Base-by-base conservation (phyloP, 2,113 vertebrate genomes). In the Scophthalmus maximus region DNA sequence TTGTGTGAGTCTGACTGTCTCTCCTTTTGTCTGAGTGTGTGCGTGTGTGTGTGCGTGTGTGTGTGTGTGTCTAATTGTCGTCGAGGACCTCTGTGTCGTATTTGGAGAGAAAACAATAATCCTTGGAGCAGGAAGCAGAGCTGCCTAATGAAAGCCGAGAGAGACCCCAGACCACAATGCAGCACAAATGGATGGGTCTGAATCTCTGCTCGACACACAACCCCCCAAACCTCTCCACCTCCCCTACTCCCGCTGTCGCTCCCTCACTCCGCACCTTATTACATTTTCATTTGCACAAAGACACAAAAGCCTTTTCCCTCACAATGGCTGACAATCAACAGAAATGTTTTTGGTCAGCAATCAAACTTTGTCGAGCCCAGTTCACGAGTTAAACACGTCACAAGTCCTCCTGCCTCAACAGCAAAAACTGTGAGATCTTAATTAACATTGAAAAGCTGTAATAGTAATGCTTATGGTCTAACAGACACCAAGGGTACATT, bases 51-150 rank as follows among this genome's bases (percentile, higher is more conserved):
- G 40, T 36, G 47, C 42, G 23, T 40, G 36, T 55, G 51, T 55
- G 56, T 61, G 53, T 38, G 32, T 75, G 69, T 53, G 68, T 51
- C 20, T 69, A 67, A 83, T 73, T 68, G 78, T 47, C 18, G 46
- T 68, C 9, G 61, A 83, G 79, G 75, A 77, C 65, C 74, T 84
- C 68, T 51, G 87, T 20, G 73, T 76, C 50, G 22, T 79, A 83
- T 89, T 91, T 87, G 66, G 63, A 91, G 76, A 88, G 82, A 89
- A 91, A 91, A 89, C 87, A 90, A 90, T 82, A 77, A 88, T 78
- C 60, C 56, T 84, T 79, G 73, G 36, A 77, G 73, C 81, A 84
- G 80, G 85, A 90, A 91, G 76, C 66, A 61, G 86, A 74, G 81
- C 75, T 85, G 83, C 78, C 57, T 82, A 82, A 87, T 87, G 81